phyloP scores from a whole-genome alignment of 2,888 invertebrate species.

The Brachylomia viminalis region DNA sequence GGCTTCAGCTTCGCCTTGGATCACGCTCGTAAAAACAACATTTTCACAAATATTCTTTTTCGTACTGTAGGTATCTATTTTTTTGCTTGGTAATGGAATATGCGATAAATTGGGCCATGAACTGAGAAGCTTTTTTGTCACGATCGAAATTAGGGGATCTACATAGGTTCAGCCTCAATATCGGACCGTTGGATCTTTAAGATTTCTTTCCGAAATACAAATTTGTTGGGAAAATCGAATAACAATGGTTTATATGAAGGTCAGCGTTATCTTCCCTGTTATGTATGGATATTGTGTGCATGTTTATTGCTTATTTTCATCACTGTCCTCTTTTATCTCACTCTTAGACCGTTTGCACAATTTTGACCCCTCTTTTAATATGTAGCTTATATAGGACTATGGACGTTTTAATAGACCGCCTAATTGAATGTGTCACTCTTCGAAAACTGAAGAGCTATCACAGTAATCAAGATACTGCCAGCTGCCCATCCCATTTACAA shows the following conservation, averaged over 20 bases:
- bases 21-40: slow-evolving; percentile 65
- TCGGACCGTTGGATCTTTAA: slow-evolving; percentile 25
- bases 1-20: slow-evolving; percentile 44
- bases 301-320: slow-evolving; percentile 42
- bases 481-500: background rate
- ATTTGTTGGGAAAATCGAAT: slow-evolving; percentile 47
- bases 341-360: background rate
- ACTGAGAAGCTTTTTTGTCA: slow-evolving; percentile 63
- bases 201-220: slow-evolving; percentile 28
- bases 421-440: background rate
- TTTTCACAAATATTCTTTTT: slow-evolving; percentile 66
- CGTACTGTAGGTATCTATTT: slow-evolving; percentile 51
- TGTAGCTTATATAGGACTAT: background rate
- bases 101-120: slow-evolving; percentile 67
- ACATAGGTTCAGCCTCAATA: slow-evolving; percentile 45
- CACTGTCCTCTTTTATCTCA: background rate
- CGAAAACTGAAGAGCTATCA: background rate
- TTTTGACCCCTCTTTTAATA: background rate
- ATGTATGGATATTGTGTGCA: slow-evolving; percentile 10
- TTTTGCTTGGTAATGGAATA: slow-evolving; percentile 72
- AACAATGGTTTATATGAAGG: slow-evolving; percentile 44
- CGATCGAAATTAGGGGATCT: slow-evolving; percentile 57
- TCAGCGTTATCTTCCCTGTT: slow-evolving; percentile 35
- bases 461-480: background rate
- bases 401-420: too few relatives aligned